Base-by-base conservation (phyloP, 2,888 invertebrate genomes). In the Automeris io region DNA sequence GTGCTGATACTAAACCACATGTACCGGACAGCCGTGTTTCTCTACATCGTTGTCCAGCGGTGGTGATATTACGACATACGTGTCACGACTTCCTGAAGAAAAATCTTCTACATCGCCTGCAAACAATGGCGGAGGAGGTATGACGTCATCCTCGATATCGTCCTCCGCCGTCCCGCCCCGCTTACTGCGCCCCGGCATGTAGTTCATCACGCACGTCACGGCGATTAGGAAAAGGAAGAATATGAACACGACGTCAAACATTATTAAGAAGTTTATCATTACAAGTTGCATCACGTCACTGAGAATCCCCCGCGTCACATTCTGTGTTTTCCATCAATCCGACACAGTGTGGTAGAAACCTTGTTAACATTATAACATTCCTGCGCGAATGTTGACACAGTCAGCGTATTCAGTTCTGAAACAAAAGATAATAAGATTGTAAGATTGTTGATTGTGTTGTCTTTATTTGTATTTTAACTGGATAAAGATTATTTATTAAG, bases 161-260 rank as follows among this genome's bases (percentile, higher is more conserved):
- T 86, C 86, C 39, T 82, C 82, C 2, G 77, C 85, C 45, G 76
- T 88, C 59, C 78, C 88, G 53, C 79, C 89, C 57, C 65, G 79
- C 71, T 58, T 65, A 40, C 71, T 78, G 43, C 70, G 66, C 12
- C 92, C 91, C 24, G 94, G 94, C 79, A 93, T 90, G 75, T 94
- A 94, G 79, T 94, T 94, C 73, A 93, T 92, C 61, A 94, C 88
- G 70, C 94, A 94, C 52, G 93, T 93, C 61, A 94, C 93, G 54
- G 93, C 93, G 66, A 94, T 91, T 74, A 94, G 90, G 86, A 94
- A 94, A 73, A 94, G 88, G 88, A 94, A 94, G 85, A 94, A 94
- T 86, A 93, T 90, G 89, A 94, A 94, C 83, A 94, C 93, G 79
- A 93, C 91, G 88, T 94, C 93, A 89, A 94, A 94, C 93, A 94